These are phyloP conservation scores for Catocala sponsa DNA, from an alignment of 2,888 invertebrate genomes.

Conservation along the genomic window DNA sequence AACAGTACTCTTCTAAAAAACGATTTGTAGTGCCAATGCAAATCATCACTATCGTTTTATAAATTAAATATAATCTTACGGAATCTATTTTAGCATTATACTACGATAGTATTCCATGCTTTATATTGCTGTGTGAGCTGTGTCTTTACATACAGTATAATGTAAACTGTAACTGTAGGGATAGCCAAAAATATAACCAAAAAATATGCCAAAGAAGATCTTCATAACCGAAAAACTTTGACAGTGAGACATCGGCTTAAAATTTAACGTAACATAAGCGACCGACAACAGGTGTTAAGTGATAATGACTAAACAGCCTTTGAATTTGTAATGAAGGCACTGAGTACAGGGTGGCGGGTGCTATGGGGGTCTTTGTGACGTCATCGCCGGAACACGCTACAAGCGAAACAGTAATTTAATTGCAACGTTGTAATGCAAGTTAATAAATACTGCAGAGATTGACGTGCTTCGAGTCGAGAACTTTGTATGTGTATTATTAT, in stretches of 20 bases:
- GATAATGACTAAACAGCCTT: conserved; percentile 84
- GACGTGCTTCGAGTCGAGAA: neutral
- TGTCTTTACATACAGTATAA: no score
- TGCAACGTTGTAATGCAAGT: conserved; percentile 18
- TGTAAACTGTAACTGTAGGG: neutral
- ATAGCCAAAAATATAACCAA: neutral
- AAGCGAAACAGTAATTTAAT: conserved; percentile 44
- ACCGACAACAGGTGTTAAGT: conserved; percentile 81
- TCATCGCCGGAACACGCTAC: conserved; percentile 44
- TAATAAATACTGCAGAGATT: conserved; percentile 13
- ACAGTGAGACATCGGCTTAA: conserved; percentile 41
- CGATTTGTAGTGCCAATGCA: no score
- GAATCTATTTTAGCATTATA: no score
- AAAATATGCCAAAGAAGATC: neutral
- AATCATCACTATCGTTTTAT: no score
- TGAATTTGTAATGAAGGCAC: conserved; percentile 81
- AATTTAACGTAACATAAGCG: conserved; percentile 58
- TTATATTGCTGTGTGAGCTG: no score
- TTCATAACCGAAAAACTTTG: conserved; percentile 10
- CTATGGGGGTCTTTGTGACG: conserved; percentile 58
- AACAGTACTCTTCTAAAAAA: no score
- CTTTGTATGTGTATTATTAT: neutral
- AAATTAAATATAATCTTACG: no score
- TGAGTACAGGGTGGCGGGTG: conserved; percentile 62
- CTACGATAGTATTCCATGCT: no score